Conservation (phyloP, 2,888 invertebrate species). For the Catocala fraxini region DNA sequence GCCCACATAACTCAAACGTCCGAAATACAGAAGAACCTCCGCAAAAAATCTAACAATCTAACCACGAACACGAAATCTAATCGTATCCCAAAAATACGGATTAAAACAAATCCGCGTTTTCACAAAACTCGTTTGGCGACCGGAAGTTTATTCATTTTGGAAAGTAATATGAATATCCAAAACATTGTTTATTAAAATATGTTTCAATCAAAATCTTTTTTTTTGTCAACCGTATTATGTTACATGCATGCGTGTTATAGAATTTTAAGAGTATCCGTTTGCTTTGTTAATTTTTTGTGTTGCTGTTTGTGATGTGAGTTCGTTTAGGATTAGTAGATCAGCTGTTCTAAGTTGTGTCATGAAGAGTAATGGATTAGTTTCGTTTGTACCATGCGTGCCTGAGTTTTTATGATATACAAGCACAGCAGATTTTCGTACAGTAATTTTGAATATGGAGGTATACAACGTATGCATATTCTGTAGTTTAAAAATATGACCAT, state of each 20-base stretch:
- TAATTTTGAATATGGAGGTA: no score
- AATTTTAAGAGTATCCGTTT: conserved; percentile 5
- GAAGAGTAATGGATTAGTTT: neutral
- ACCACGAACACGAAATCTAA: conserved; percentile 6
- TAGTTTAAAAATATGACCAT: no score
- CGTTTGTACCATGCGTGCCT: neutral
- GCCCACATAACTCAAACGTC: neutral
- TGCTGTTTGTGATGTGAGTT: conserved; percentile 1
- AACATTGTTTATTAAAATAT: conserved; percentile 15
- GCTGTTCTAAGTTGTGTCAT: no score
- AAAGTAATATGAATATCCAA: conserved; percentile 8
- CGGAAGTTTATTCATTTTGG: conserved; percentile 15
- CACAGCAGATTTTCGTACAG: no score
- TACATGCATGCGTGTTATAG: conserved; percentile 2
- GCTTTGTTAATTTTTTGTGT: conserved; percentile 7
- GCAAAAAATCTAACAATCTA: neutral
- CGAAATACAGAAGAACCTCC: no score
- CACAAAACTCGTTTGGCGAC: neutral
- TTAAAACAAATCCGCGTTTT: conserved; percentile 5
- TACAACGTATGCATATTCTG: no score
- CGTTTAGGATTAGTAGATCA: neutral
- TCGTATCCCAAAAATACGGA: conserved; percentile 4
- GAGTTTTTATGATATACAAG: no score
- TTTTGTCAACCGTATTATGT: conserved; percentile 20
- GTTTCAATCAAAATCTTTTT: conserved; percentile 16